Percentiles rank a stretch among this genome's conserved stretches.
phyloP scores from a whole-genome alignment of 2,888 invertebrate genomes.

The Mesochorus sp. region DNA sequence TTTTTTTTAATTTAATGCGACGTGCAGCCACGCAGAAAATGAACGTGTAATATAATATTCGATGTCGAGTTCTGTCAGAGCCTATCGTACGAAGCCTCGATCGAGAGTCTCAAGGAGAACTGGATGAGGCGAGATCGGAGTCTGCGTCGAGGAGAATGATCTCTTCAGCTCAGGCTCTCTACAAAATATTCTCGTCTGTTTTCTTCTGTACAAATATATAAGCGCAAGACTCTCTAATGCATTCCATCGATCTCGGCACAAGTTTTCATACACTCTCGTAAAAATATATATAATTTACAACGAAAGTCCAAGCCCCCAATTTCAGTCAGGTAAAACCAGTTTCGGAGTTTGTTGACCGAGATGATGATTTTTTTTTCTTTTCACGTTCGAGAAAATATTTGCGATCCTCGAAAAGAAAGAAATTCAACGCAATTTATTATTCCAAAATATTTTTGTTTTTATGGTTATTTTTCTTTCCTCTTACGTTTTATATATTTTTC shows the following conservation, averaged over 20 bases:
- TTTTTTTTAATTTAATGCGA: too few relatives aligned
- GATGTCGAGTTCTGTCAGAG: background rate
- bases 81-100: constrained; percentile 10
- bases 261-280: too few relatives aligned
- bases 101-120: constrained; percentile 50
- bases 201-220: background rate
- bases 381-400: background rate
- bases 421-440: too few relatives aligned
- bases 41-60: background rate
- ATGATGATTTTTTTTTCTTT: background rate
- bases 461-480: too few relatives aligned
- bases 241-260: too few relatives aligned
- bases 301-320: background rate
- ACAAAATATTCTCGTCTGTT: background rate
- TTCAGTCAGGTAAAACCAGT: constrained; percentile 28
- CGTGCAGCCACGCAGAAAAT: too few relatives aligned
- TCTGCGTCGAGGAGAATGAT: constrained; percentile 7
- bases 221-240: constrained; percentile 6
- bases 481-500: too few relatives aligned
- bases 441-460: too few relatives aligned
- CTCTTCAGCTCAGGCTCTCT: background rate
- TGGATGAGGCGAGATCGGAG: constrained; percentile 16
- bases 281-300: constrained; percentile 4
- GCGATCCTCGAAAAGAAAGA: background rate
- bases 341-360: background rate